These are phyloP conservation scores for Habrosyne pyritoides DNA, from an alignment of 2,888 invertebrate genomes.

Conservation along the genomic window DNA sequence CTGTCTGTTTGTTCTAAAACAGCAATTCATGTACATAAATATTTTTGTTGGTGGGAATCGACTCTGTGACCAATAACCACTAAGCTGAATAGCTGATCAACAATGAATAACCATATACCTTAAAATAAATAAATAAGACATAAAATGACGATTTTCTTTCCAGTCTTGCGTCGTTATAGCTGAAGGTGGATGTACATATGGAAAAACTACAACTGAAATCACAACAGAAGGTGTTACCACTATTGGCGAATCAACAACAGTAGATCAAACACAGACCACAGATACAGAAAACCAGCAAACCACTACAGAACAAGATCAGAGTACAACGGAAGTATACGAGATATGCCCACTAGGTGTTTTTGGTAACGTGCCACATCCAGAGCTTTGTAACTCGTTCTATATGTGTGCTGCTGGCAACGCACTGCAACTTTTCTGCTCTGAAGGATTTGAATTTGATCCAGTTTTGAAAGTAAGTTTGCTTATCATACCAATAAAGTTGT, in stretches of 20 bases:
- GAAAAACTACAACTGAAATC: background rate
- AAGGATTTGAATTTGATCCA: conserved; percentile 46
- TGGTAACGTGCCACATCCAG: conserved; percentile 49
- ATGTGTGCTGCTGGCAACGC: conserved; percentile 46
- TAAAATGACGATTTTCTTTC: conserved; percentile 7
- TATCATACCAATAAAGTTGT: too few species aligned
- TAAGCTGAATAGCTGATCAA: too few species aligned
- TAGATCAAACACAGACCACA: conserved; percentile 3
- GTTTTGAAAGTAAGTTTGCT: background rate
- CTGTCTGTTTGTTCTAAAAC: too few species aligned
- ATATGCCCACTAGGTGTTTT: conserved; percentile 40
- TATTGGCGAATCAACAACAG: conserved; percentile 9
- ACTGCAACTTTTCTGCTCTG: conserved; percentile 36
- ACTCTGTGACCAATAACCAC: too few species aligned
- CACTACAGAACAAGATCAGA: conserved; percentile 10
- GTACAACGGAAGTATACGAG: conserved; percentile 14
- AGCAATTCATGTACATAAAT: too few species aligned
- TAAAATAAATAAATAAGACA: conserved; percentile 3
- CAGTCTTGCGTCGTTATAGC: conserved; percentile 12
- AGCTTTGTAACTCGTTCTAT: conserved; percentile 45
- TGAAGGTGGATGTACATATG: conserved; percentile 11
- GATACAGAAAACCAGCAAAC: background rate
- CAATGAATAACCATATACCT: too few species aligned
- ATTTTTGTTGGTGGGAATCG: too few species aligned
- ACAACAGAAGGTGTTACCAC: conserved; percentile 1